A percentile compares a stretch with the other conserved stretches of the same genome.
Conservation (phyloP, 2,113 vertebrate species). For the Esox niger region DNA sequence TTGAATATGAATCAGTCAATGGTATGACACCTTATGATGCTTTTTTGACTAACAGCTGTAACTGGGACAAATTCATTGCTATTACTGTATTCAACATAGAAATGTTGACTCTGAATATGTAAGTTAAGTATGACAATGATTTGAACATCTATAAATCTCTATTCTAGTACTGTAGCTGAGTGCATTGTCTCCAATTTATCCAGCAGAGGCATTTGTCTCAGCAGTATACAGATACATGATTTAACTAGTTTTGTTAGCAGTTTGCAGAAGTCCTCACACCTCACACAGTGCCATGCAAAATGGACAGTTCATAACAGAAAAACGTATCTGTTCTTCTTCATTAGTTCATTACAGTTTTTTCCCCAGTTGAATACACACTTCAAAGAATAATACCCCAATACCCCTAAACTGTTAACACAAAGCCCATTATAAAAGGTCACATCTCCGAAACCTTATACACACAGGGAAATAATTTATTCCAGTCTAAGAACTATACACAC, state of each 20-base stretch:
- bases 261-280: neutral
- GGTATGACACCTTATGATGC: neutral
- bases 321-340: constrained; percentile 18
- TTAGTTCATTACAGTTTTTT: too few species aligned
- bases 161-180: neutral
- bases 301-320: constrained; percentile 4
- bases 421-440: too few species aligned
- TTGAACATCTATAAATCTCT: neutral
- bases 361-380: too few species aligned
- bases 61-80: neutral
- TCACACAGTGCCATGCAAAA: constrained; percentile 4
- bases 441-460: too few species aligned
- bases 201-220: constrained; percentile 4
- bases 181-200: neutral
- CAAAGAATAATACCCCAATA: too few species aligned
- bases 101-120: neutral
- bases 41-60: neutral
- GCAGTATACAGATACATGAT: constrained; percentile 8
- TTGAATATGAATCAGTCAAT: neutral
- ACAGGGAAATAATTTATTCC: too few species aligned
- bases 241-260: constrained; percentile 6
- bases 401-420: too few species aligned
- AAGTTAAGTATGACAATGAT: neutral
- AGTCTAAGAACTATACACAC: too few species aligned
- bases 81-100: neutral